These are phyloP conservation scores for Koerneria pararmatus DNA, from an alignment of 2,888 invertebrate species.

Conservation along the genomic window DNA sequence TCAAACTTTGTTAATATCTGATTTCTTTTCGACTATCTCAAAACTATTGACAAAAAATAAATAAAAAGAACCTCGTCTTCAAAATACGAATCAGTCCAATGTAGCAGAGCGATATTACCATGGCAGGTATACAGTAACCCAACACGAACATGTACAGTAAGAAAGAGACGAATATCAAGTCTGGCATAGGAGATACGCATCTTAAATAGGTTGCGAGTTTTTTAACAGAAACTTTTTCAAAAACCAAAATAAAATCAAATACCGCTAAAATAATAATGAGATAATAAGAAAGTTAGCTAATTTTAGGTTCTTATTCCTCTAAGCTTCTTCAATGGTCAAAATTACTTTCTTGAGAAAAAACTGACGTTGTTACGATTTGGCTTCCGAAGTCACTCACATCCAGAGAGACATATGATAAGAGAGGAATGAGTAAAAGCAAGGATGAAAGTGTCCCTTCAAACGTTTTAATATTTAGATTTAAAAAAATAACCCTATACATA, in stretches of 20 bases:
- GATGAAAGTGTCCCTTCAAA: conserved; percentile 17
- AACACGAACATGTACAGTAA: conserved; percentile 27
- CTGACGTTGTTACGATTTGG: conserved; percentile 18
- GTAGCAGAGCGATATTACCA: conserved; percentile 28
- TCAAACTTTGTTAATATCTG: too few relatives aligned
- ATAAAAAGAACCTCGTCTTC: conserved; percentile 24
- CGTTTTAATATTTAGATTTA: neutral
- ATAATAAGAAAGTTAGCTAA: neutral
- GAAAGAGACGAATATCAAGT: conserved; percentile 26
- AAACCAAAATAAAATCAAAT: neutral
- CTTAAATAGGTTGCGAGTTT: conserved; percentile 16
- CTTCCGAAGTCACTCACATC: conserved; percentile 13
- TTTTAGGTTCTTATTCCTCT: too few relatives aligned
- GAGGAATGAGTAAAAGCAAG: conserved; percentile 12
- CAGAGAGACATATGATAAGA: conserved; percentile 16
- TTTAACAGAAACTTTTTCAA: neutral
- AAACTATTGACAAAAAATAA: too few relatives aligned
- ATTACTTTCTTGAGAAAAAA: too few relatives aligned
- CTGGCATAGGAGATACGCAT: conserved; percentile 29
- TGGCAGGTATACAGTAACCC: conserved; percentile 26
- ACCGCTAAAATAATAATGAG: neutral
- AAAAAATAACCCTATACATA: too few relatives aligned
- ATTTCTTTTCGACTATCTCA: too few relatives aligned
- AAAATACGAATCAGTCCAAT: conserved; percentile 27
- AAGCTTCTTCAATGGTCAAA: too few relatives aligned